Conservation (phyloP, 1,140 invertebrate species). For the Lepidostoma basale region DNA sequence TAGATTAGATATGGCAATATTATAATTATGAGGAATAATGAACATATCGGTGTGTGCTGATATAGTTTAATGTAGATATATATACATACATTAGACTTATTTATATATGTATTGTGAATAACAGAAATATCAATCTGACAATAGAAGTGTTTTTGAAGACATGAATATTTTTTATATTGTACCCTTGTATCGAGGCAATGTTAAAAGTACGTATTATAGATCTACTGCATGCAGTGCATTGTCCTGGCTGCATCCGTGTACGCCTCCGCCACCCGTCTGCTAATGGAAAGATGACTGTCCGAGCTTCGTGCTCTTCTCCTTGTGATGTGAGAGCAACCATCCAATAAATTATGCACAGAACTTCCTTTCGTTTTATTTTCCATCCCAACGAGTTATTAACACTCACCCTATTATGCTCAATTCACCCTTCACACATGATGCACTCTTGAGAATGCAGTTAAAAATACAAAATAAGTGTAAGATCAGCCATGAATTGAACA, state of each 20-base stretch:
- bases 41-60: conserved; percentile 35
- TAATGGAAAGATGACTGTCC: no score
- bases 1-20: conserved; percentile 34
- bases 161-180: conserved; percentile 20
- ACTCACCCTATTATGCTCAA: no score
- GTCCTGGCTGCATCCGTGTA: not conserved
- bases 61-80: conserved; percentile 11
- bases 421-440: no score
- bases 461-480: no score
- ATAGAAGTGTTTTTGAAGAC: conserved; percentile 13
- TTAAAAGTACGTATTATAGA: not conserved
- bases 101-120: conserved; percentile 11
- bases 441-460: no score
- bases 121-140: conserved; percentile 20
- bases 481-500: no score
- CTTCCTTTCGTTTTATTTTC: conserved; percentile 6
- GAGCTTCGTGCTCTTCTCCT: conserved; percentile 7
- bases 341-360: conserved; percentile 25
- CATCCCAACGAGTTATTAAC: not conserved
- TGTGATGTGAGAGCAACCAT: conserved; percentile 3
- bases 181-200: not conserved
- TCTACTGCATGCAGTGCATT: not conserved
- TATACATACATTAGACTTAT: conserved; percentile 1
- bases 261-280: not conserved
- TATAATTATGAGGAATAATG: conserved; percentile 25